Evolutionary conservation across 2,113 vertebrate genomes (phyloP).

Genomic region (Burhinus oedicnemus): DNA sequence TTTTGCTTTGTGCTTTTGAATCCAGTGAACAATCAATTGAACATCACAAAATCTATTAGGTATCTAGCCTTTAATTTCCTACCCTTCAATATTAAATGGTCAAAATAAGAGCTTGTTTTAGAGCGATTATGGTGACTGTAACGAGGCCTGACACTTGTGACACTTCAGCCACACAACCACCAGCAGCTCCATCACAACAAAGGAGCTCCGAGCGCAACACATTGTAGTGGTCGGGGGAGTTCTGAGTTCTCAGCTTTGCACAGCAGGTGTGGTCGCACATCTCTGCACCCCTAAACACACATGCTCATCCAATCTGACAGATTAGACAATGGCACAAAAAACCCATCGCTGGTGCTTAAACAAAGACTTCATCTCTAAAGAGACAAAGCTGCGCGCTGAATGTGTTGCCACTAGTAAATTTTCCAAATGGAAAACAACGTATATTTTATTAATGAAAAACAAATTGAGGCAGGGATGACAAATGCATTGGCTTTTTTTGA

Average conservation of each 20-base stretch:
- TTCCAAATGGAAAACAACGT: conserved; percentile 78
- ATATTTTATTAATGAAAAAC: conserved; percentile 79
- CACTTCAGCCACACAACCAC: conserved; percentile 88
- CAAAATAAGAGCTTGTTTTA: conserved; percentile 73
- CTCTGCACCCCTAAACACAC: conserved; percentile 89
- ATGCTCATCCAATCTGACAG: conserved; percentile 91
- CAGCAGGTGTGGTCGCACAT: conserved; percentile 93
- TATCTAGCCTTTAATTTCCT: conserved; percentile 67
- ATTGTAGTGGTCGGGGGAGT: conserved; percentile 82
- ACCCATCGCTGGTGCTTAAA: conserved; percentile 69
- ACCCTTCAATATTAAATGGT: conserved; percentile 49
- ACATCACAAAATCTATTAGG: conserved; percentile 56
- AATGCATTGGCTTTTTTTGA: conserved; percentile 48
- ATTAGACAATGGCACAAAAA: conserved; percentile 87
- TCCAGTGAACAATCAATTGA: neutral
- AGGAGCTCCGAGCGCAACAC: conserved; percentile 81
- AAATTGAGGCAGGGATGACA: conserved; percentile 56
- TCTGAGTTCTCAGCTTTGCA: conserved; percentile 85
- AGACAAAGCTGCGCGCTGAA: conserved; percentile 70
- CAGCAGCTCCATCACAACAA: conserved; percentile 87
- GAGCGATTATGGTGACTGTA: conserved; percentile 81
- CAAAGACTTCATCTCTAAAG: conserved; percentile 81
- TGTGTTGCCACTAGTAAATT: conserved; percentile 74
- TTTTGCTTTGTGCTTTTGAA: neutral
- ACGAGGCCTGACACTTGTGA: conserved; percentile 90